phyloP scores from a whole-genome alignment of 2,797 vertebrate genomes.

The Sebastes diaconus region DNA sequence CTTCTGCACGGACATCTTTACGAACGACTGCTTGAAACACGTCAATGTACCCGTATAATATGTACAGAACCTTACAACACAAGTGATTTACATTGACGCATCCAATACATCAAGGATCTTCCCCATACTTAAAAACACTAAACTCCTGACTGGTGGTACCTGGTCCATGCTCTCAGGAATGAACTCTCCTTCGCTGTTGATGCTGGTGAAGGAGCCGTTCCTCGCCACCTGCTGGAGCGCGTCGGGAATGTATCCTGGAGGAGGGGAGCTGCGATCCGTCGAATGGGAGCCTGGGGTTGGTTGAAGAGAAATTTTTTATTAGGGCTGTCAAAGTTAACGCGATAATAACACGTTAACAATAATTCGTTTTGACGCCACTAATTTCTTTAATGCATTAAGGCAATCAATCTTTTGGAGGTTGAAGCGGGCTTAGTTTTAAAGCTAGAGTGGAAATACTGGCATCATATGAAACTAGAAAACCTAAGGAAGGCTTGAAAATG shows the following conservation, averaged over 20 bases:
- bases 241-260: constrained; percentile 98
- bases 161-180: constrained; percentile 99
- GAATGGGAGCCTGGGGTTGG: constrained; percentile 84
- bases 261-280: constrained; percentile 95
- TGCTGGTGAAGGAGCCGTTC: constrained; percentile 99
- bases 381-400: no score
- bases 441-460: no score
- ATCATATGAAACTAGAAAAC: no score
- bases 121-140: background rate
- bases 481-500: no score
- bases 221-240: constrained; percentile 94
- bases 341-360: no score
- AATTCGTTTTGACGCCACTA: no score
- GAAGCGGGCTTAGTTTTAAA: no score
- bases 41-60: background rate
- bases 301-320: background rate
- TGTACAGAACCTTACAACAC: background rate
- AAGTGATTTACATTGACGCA: background rate
- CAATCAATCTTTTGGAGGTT: no score
- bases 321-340: no score
- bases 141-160: constrained; percentile 71
- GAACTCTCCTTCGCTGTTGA: constrained; percentile 99
- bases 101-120: background rate
- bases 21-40: background rate
- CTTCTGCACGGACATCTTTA: background rate